Evolutionary conservation across 2,797 vertebrate genomes (phyloP).

Genomic region (Calcarius lapponicus): DNA sequence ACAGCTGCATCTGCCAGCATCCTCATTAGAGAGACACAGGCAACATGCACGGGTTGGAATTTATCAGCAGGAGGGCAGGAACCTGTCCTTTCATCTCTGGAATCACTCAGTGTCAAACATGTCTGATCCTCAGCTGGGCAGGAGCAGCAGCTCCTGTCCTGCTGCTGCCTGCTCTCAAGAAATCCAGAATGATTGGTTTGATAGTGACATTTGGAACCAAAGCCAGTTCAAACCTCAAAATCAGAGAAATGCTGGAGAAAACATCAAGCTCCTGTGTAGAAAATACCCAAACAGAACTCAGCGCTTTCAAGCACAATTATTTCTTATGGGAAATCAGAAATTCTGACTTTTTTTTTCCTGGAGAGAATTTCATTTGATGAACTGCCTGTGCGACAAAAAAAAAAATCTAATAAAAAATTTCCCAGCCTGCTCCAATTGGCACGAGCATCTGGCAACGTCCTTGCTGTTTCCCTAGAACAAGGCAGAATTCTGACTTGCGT

Average conservation of each 20-base stretch:
- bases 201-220: neutral
- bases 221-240: neutral
- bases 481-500: slow-evolving; percentile 15
- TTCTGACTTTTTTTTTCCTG: slow-evolving; percentile 14
- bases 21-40: neutral
- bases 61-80: neutral
- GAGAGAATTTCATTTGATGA: slow-evolving; percentile 38
- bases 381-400: neutral
- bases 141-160: neutral
- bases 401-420: slow-evolving; percentile 11
- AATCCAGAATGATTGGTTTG: neutral
- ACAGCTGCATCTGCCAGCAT: neutral
- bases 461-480: slow-evolving; percentile 53
- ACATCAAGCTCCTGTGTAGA: neutral
- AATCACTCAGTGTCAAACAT: neutral
- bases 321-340: slow-evolving; percentile 31
- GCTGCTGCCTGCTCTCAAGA: neutral
- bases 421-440: slow-evolving; percentile 47
- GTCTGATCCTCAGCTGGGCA: neutral
- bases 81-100: neutral
- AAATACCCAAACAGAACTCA: neutral
- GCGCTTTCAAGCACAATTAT: neutral
- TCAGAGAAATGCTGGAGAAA: neutral
- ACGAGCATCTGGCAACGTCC: slow-evolving; percentile 25
- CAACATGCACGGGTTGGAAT: neutral